Conservation (phyloP, 2,797 vertebrate species). For the Cyclopterus lumpus region DNA sequence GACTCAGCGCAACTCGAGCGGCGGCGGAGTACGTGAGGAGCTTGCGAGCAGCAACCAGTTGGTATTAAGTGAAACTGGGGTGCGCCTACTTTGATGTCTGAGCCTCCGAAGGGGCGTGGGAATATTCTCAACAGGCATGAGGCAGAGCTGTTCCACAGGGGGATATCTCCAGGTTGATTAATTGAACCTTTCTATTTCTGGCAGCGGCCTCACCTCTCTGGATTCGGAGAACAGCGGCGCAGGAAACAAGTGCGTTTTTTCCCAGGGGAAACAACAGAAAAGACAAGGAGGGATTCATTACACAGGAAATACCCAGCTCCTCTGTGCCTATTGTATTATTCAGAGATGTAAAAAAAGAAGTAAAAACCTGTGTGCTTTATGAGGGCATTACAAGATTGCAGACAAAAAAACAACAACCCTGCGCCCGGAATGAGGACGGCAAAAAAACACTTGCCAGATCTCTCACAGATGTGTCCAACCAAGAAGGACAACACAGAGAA, state of each 20-base stretch:
- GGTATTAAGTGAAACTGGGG: constrained; percentile 40
- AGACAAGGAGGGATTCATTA: constrained; percentile 61
- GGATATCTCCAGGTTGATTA: constrained; percentile 68
- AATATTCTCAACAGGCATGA: constrained; percentile 67
- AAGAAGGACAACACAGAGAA: constrained; percentile 35
- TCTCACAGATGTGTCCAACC: constrained; percentile 72
- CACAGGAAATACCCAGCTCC: constrained; percentile 55
- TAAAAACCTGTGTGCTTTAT: constrained; percentile 67
- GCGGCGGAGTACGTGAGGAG: constrained; percentile 8
- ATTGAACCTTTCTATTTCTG: constrained; percentile 81
- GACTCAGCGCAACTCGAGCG: not conserved
- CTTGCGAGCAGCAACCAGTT: constrained; percentile 58
- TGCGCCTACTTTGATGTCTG: constrained; percentile 72
- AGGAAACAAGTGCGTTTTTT: constrained; percentile 55
- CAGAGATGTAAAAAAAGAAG: constrained; percentile 59
- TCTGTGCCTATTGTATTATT: constrained; percentile 73
- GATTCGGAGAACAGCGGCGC: constrained; percentile 45
- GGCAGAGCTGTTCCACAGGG: constrained; percentile 60
- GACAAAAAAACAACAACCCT: constrained; percentile 52
- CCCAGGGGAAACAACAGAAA: constrained; percentile 49
- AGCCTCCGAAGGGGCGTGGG: constrained; percentile 65
- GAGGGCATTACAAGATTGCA: constrained; percentile 82
- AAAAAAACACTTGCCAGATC: constrained; percentile 53
- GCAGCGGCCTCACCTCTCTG: constrained; percentile 64
- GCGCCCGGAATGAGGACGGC: constrained; percentile 54